phyloP scores from a whole-genome alignment of 2,888 invertebrate genomes.

The Caenorhabditis sp. region DNA sequence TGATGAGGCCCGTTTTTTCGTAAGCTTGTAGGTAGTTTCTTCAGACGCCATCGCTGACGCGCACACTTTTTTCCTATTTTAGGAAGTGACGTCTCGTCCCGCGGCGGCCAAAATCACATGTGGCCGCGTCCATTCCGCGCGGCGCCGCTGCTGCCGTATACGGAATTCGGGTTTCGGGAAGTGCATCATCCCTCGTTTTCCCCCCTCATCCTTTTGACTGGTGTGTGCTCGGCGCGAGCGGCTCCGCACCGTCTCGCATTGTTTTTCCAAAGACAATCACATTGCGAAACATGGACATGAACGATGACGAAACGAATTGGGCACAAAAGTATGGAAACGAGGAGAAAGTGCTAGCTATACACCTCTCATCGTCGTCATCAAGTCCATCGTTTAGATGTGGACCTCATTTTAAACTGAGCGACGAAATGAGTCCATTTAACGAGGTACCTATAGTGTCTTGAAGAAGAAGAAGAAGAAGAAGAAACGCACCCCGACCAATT shows the following conservation, averaged over 20 bases:
- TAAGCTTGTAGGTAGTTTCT: no score
- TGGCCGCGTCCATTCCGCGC: not conserved
- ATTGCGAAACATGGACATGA: conserved; percentile 24
- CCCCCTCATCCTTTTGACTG: conserved; percentile 11
- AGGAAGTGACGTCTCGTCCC: conserved; percentile 46
- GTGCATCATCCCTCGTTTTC: conserved; percentile 25
- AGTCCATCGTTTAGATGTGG: conserved; percentile 6
- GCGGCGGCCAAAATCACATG: conserved; percentile 34
- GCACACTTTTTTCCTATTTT: conserved; percentile 35
- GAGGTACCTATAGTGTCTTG: conserved; percentile 8
- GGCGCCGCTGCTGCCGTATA: conserved; percentile 37
- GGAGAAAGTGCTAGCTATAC: conserved; percentile 22
- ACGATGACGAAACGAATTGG: conserved; percentile 8
- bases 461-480: not conserved
- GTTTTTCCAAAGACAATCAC: no score
- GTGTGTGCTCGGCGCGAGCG: conserved; percentile 41
- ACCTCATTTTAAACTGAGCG: conserved; percentile 47
- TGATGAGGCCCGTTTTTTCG: no score
- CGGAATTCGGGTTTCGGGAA: conserved; percentile 52
- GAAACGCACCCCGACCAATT: conserved; percentile 1
- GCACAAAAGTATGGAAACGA: not conserved
- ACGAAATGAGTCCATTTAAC: conserved; percentile 10
- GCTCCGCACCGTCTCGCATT: conserved; percentile 57
- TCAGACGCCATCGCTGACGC: conserved; percentile 1
- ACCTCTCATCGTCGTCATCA: not conserved